phyloP scores from a whole-genome alignment of 2,888 invertebrate species.

The Brenthis ino region DNA sequence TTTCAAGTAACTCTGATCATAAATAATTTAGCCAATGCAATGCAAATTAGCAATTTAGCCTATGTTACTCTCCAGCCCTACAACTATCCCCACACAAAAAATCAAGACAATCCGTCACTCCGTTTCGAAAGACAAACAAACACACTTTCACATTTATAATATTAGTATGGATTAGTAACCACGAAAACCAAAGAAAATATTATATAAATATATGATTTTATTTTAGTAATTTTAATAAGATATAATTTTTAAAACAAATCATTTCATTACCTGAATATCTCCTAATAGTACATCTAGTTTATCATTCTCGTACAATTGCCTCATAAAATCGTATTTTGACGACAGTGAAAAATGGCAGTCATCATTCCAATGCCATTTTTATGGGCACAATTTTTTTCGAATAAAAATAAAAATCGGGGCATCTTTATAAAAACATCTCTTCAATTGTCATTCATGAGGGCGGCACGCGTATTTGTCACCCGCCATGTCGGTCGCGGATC shows the following conservation, averaged over 20 bases:
- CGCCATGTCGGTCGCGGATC: conserved; percentile 69
- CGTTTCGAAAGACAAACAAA: too few species aligned
- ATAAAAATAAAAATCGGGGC: conserved; percentile 77
- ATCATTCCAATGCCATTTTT: conserved; percentile 80
- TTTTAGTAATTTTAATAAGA: background rate
- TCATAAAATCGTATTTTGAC: conserved; percentile 71
- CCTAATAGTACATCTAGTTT: conserved; percentile 25
- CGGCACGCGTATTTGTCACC: conserved; percentile 80
- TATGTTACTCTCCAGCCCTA: too few species aligned
- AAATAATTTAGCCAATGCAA: too few species aligned
- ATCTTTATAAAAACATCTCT: conserved; percentile 81
- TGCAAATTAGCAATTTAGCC: too few species aligned
- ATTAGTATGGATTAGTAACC: too few species aligned
- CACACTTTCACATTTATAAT: too few species aligned
- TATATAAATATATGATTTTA: background rate
- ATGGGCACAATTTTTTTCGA: conserved; percentile 79
- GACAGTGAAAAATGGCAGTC: conserved; percentile 80
- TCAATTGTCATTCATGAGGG: conserved; percentile 82
- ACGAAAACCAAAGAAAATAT: too few species aligned
- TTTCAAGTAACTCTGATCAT: too few species aligned
- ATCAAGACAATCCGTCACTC: too few species aligned
- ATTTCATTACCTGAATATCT: conserved; percentile 8
- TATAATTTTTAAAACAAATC: conserved; percentile 1
- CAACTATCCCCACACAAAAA: too few species aligned
- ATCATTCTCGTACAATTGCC: conserved; percentile 54